phyloP scores from a whole-genome alignment of 2,888 invertebrate genomes.

The Congeria kusceri region DNA sequence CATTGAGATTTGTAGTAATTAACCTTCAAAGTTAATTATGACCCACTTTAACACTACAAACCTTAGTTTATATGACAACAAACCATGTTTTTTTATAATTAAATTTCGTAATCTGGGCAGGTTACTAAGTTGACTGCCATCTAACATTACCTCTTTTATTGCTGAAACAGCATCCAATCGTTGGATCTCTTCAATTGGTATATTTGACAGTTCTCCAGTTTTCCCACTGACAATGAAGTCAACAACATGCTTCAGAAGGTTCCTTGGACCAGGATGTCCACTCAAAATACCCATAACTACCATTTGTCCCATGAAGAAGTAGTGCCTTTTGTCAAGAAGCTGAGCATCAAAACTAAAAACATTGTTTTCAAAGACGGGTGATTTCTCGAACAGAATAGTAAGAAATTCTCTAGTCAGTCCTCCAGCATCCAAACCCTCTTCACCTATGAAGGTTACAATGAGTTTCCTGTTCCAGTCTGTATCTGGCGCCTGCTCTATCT shows the following conservation, averaged over 20 bases:
- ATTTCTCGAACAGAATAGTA: constrained; percentile 21
- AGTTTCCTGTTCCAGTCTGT: constrained; percentile 33
- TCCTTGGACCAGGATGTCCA: no score
- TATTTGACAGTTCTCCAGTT: constrained; percentile 1
- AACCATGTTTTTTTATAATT: background rate
- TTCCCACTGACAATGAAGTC: constrained; percentile 23
- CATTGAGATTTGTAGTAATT: background rate
- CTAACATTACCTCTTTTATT: constrained; percentile 28
- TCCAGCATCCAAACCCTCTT: constrained; percentile 46
- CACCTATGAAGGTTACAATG: constrained; percentile 32
- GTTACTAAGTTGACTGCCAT: background rate
- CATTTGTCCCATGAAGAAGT: no score
- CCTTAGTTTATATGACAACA: background rate
- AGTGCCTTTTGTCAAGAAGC: no score
- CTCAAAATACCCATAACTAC: no score
- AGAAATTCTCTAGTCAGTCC: constrained; percentile 42
- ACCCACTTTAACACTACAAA: background rate
- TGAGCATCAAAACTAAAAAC: constrained; percentile 30
- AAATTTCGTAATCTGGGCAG: background rate
- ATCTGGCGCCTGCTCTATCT: constrained; percentile 26
- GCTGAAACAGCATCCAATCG: constrained; percentile 13
- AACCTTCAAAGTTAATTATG: background rate
- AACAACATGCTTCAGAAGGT: constrained; percentile 24
- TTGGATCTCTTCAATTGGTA: constrained; percentile 3
- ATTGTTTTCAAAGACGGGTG: constrained; percentile 37